Evolutionary conservation across 2,888 invertebrate genomes (phyloP), one percentile per base, ranked within the genome.

Genomic region (Cephalotes varians): DNA sequence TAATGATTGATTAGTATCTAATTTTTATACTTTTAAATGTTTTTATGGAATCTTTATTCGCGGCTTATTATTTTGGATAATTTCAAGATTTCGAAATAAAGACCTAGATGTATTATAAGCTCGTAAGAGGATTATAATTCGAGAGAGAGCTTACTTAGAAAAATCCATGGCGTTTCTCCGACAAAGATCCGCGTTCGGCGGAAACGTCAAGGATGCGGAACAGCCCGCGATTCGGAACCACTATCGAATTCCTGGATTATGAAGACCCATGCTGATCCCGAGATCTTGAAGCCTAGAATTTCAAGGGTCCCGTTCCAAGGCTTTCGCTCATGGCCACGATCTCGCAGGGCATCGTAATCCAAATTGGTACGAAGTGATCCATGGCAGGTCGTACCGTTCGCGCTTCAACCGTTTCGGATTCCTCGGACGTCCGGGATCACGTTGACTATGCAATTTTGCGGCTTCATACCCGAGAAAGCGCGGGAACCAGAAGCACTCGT

Each of bases 321-420:
- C 87, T 89, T 89, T 89, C 86, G 82, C 88, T 85, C 85, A 69
- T 81, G 86, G 89, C 89, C 87, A 89, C 87, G 89, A 82, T 69
- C 89, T 87, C 85, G 88, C 83, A 87, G 83, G 84, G 85, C 88
- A 87, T 89, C 86, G 88, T 88, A 81, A 82, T 87, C 87, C 65
- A 84, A 87, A 87, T 83, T 83, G 87, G 83, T 87, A 60, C 87
- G 85, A 88, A 89, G 87, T 89, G 89, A 89, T 89, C 85, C 87
- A 73, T 87, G 89, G 89, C 85, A 86, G 89, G 87, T 89, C 89
- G 89, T 89, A 87, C 88, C 89, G 58, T 62, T 84, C 88, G 89
- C 89, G 89, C 85, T 87, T 89, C 88, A 86, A 89, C 89, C 85
- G 89, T 89, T 89, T 89, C 89, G 85, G 85, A 89, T 89, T 88